Conservation (phyloP, 2,113 vertebrate species). For the Cairina moschata region DNA sequence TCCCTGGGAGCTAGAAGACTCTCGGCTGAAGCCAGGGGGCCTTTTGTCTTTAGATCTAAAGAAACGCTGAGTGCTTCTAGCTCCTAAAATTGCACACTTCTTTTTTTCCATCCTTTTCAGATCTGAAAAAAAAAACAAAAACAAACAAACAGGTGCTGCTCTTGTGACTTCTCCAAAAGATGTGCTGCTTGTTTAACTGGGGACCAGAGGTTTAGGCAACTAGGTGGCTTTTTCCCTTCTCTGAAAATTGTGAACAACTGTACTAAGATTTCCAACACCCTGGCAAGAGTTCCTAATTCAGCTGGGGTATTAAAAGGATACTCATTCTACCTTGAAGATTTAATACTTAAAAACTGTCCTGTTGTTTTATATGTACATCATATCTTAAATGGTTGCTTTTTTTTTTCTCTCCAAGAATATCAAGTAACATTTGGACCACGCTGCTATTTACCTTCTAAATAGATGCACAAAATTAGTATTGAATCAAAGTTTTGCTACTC, state of each 20-base stretch:
- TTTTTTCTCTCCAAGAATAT: not conserved
- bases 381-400: not conserved
- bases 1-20: not conserved
- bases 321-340: not conserved
- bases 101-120: not conserved
- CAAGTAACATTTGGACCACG: slow-evolving; percentile 44
- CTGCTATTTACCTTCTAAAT: slow-evolving; percentile 35
- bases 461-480: slow-evolving; percentile 22
- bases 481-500: slow-evolving; percentile 39
- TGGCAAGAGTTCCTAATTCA: slow-evolving; percentile 10
- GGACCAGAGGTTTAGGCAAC: not conserved
- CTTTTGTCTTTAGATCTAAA: not conserved
- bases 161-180: not conserved
- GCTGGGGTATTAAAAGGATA: not conserved
- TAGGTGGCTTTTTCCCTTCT: not conserved
- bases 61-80: not conserved
- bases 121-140: not conserved
- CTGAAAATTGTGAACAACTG: not conserved
- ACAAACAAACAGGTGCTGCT: not conserved
- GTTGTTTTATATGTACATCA: slow-evolving; percentile 12
- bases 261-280: not conserved
- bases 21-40: not conserved
- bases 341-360: not conserved
- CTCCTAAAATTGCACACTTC: not conserved
- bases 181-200: not conserved